Percentiles rank a stretch among this genome's conserved stretches.
Evolutionary conservation across 2,113 vertebrate genomes (phyloP).

Genomic region (Eira barbara): DNA sequence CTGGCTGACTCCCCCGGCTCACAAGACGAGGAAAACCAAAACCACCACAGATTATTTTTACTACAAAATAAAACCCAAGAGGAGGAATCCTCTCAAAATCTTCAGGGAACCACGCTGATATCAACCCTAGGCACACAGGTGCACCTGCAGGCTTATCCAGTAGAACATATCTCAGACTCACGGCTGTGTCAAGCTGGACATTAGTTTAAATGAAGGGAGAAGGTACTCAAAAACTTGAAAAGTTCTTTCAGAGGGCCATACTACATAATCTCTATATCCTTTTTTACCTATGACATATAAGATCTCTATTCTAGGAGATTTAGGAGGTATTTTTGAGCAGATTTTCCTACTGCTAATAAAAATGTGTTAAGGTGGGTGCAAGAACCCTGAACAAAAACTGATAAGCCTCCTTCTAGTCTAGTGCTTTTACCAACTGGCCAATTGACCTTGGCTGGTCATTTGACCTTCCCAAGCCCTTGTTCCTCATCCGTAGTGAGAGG

Average conservation of each 20-base stretch:
- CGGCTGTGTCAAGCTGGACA: not conserved
- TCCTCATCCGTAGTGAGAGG: not conserved
- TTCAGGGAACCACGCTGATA: not conserved
- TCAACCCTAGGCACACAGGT: not conserved
- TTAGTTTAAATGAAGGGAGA: not conserved
- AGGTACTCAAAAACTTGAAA: not conserved
- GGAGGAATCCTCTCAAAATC: not conserved
- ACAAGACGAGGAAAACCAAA: constrained; percentile 63
- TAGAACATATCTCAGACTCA: not conserved
- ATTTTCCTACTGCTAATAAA: constrained; percentile 27
- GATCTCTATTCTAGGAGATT: not conserved
- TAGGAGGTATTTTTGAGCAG: not conserved
- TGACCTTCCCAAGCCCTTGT: not conserved
- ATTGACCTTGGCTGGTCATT: not conserved
- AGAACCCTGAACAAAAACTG: not conserved
- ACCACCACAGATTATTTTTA: constrained; percentile 61
- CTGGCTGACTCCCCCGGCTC: constrained; percentile 27
- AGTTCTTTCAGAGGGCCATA: not conserved
- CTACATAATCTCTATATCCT: not conserved
- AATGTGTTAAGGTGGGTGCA: not conserved
- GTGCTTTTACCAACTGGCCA: not conserved
- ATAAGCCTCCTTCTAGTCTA: not conserved
- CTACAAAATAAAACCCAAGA: constrained; percentile 56
- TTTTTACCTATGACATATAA: not conserved
- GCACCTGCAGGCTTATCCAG: not conserved